Evolutionary conservation across 1,140 invertebrate genomes (phyloP), one percentile per base, ranked within the genome.

Genomic region (Drosophila kohkoa): DNA sequence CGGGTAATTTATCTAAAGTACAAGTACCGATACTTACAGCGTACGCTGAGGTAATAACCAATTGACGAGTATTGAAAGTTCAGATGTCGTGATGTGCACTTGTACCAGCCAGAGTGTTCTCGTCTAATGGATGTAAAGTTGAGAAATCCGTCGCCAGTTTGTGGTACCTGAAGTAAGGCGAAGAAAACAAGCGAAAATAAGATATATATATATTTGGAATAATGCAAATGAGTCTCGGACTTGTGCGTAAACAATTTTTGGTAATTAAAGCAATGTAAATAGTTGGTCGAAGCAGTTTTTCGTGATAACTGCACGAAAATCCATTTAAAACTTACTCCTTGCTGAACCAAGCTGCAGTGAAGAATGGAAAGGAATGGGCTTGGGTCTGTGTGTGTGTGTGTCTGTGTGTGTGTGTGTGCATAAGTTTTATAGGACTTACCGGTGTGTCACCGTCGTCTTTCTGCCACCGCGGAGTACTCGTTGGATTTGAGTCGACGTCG

Each of bases 401-500:
- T 46, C 10, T 16, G 16, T 16, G 20, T 25, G 30, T 1, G 30
- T 32, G 5, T 8, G 30, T 62, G 32, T 46, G n/a, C 54, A 67
- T 62, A 72, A 75, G 58, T 75, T 70, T 32, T 58, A 28, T 15
- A 51, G 51, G 59, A 93, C 94, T 94, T 92, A 96, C 95, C 90
- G 95, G 94, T 58, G 94, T 93, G 68, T 94, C 94, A 28, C 93
- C 93, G 64, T 94, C 94, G 90, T 95, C 95, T 49, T 96, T 95
- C 82, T 97, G 95, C 97, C 97, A 98, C 80, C 96, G 94, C 20
- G 97, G 96, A n/a, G 94, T 93, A n/a, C 96, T 96, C 35, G 96
- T 95, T 35, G 97, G 97, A 93, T 98, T 98, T 79, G 97, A 96
- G 93, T 98, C 97, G 66, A 98, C 96, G 87, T 97, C 97, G 92